A percentile compares a stretch with the other conserved stretches of the same genome.
Evolutionary conservation across 23 tunicate genomes (phyloP).

Genomic region (Oikopleura vanhoeffeni): DNA sequence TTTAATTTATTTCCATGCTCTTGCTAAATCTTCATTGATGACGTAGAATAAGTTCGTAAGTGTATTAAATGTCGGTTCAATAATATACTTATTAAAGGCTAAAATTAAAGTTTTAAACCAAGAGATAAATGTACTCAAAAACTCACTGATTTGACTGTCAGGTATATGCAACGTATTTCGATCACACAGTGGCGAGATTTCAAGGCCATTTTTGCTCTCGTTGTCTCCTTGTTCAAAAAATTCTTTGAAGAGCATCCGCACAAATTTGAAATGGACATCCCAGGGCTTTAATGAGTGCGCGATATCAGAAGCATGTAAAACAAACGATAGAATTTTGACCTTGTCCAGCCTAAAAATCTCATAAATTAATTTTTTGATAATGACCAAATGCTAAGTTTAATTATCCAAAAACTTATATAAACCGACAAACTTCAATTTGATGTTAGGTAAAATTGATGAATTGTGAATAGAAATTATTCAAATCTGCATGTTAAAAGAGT

Average conservation of each 20-base stretch:
- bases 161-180: conserved; percentile 9
- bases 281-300: background rate
- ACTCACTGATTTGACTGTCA: conserved; percentile 6
- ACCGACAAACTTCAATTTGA: too few relatives aligned
- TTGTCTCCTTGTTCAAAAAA: background rate
- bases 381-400: too few relatives aligned
- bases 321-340: background rate
- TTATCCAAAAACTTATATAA: too few relatives aligned
- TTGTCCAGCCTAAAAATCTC: background rate
- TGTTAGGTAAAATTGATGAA: too few relatives aligned
- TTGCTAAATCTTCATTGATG: background rate
- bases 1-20: background rate
- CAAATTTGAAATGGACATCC: background rate
- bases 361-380: too few relatives aligned
- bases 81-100: conserved; percentile 4
- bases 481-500: too few relatives aligned
- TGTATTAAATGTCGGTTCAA: background rate
- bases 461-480: too few relatives aligned
- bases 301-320: background rate
- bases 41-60: background rate
- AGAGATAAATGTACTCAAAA: too few relatives aligned
- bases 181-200: conserved; percentile 5
- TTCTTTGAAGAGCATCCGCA: background rate
- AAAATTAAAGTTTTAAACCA: background rate
- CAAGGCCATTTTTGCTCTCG: background rate